phyloP scores from a whole-genome alignment of 2,113 vertebrate genomes.

The Oenanthe oenanthe region DNA sequence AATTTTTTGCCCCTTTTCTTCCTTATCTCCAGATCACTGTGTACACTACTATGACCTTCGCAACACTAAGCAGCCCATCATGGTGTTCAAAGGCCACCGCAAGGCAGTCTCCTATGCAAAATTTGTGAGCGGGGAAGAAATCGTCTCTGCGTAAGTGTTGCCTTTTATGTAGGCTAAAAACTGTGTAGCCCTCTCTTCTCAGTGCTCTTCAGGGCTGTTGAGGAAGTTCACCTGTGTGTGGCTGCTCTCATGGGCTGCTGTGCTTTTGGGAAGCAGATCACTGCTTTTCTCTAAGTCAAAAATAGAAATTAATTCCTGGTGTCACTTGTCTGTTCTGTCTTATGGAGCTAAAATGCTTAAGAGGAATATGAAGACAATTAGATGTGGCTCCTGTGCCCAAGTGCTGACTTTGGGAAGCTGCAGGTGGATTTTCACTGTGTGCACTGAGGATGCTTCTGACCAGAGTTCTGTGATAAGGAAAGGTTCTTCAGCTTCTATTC shows the following conservation, averaged over 20 bases:
- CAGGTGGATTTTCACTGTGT: background rate
- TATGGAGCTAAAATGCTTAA: background rate
- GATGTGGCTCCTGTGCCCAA: background rate
- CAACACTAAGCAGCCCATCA: conserved; percentile 99
- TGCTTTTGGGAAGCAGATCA: background rate
- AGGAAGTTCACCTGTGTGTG: background rate
- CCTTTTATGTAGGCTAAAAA: background rate
- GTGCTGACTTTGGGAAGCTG: background rate
- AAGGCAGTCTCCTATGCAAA: conserved; percentile 98
- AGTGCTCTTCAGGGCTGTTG: fast-evolving
- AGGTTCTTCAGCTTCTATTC: background rate
- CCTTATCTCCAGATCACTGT: conserved; percentile 88
- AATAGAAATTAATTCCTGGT: background rate
- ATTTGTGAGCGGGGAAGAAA: conserved; percentile 98
- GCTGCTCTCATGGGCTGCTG: background rate
- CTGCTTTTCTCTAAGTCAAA: background rate
- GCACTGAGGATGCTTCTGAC: background rate
- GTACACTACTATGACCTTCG: conserved; percentile 99
- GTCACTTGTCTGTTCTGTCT: background rate
- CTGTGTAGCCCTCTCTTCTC: background rate
- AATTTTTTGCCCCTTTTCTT: background rate
- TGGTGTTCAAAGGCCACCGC: conserved; percentile 99
- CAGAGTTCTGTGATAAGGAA: background rate
- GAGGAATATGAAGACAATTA: background rate
- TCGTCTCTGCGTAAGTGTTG: conserved; percentile 95